Base-by-base conservation (phyloP, 2,888 invertebrate genomes). In the Tachystola acroxantha region DNA sequence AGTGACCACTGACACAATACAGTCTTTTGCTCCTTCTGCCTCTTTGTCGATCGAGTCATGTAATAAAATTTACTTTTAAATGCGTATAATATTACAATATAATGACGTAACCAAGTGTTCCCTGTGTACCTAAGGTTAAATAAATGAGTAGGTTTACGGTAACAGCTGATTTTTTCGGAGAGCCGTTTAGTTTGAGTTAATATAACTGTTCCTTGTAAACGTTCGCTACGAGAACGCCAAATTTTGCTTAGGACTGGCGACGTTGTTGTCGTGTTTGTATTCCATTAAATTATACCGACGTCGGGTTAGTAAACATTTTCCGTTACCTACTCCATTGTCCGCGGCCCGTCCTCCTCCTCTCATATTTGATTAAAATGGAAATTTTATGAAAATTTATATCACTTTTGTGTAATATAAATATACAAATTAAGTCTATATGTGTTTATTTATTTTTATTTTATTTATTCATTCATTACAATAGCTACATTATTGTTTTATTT, bases 231-330 rank as follows among this genome's bases (percentile, higher is more conserved):
- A 56, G 61, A 62, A 59, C 45, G 48, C 48, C 42, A 54, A 65
- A 64, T 63, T 66, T 67, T 52, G 61, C 65, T 70, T 61, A 58
- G 63, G 57, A 68, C 59, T 59, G n/a, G 58, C 59, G 60, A 62
- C 52, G 62, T 61, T 68, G 65, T 66, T 72, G 62, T 69, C 62
- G 63, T 73, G 66, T 75, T 77, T 77, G 63, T 62, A 52, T 70
- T 67, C 62, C 64, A 68, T 75, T 71, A 66, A 73, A 75, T 74
- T 72, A 63, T 55, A 68, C 59, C 57, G 64, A 66, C 60, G 56
- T 53, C 53, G 63, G 61, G 64, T 65, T 63, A 63, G 60, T 57
- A 70, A 72, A 75, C 60, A 72, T 67, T 70, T 67, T 57, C 58
- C 48, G 60, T 61, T 64, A 62, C 57, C 52, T 60, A 65, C 59